Percentiles rank a stretch among this genome's conserved stretches.
Conservation (phyloP, 2,888 invertebrate genomes). For the Diadegma fenestrale region DNA sequence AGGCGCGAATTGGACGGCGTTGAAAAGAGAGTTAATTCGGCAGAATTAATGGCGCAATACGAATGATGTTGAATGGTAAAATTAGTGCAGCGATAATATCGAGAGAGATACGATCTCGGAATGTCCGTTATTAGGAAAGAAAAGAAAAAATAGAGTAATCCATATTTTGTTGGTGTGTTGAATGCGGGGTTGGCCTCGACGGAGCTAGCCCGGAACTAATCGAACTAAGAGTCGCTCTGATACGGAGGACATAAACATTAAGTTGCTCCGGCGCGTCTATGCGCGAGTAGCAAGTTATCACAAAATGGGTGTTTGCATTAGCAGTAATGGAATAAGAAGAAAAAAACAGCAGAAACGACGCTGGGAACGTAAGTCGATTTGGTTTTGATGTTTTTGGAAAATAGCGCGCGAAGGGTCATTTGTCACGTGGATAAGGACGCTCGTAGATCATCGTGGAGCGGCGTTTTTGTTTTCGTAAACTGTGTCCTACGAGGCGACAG, state of each 20-base stretch:
- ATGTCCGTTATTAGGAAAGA: background rate
- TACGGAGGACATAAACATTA: slow-evolving; percentile 18
- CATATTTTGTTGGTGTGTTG: slow-evolving; percentile 15
- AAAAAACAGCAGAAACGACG: background rate
- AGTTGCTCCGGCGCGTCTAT: background rate
- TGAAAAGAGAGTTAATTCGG: too few relatives aligned
- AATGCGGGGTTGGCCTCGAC: slow-evolving; percentile 20
- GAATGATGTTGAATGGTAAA: too few relatives aligned
- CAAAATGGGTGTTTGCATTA: slow-evolving; percentile 37
- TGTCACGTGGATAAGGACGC: background rate
- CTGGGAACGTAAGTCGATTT: slow-evolving; percentile 20
- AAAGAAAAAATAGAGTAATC: background rate
- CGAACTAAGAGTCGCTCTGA: slow-evolving; percentile 36
- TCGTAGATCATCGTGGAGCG: background rate
- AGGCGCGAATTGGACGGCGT: too few relatives aligned
- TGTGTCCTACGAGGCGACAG: background rate
- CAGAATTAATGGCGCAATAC: too few relatives aligned
- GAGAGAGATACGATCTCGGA: background rate
- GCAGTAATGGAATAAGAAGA: slow-evolving; percentile 37
- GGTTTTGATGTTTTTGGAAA: background rate
- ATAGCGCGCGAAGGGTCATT: background rate
- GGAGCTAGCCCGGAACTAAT: slow-evolving; percentile 41
- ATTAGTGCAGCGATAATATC: background rate
- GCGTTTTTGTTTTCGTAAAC: background rate
- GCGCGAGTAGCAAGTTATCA: background rate